A percentile compares a stretch with the other conserved stretches of the same genome.
Evolutionary conservation across 2,113 vertebrate species (phyloP).

Genomic region (cattle (Bos taurus)): DNA sequence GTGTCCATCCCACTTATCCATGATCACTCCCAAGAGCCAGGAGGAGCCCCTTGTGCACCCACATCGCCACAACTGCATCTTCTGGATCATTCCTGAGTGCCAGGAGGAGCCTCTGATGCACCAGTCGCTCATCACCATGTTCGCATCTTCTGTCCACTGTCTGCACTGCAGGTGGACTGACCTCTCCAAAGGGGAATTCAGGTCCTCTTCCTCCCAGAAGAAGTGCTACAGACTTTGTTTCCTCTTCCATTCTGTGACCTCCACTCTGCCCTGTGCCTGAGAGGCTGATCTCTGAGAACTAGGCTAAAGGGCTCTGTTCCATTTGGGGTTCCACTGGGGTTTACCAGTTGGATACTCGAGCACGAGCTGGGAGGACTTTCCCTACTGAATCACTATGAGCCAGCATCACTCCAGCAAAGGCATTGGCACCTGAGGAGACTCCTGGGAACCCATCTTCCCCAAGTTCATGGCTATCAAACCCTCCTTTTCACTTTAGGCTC

Average conservation of each 20-base stretch:
- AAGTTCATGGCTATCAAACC: no score
- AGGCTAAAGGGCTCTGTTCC: background rate
- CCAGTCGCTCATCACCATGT: accelerated
- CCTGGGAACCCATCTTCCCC: no score
- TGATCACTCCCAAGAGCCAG: background rate
- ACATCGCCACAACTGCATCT: accelerated
- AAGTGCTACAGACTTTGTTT: background rate
- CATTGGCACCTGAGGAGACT: background rate
- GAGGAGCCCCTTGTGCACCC: background rate
- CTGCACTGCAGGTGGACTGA: background rate
- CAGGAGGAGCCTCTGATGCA: background rate
- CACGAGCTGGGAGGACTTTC: background rate
- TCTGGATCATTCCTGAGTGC: background rate
- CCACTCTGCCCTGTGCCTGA: background rate
- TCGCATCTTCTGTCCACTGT: accelerated
- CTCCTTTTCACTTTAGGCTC: background rate
- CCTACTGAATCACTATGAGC: background rate
- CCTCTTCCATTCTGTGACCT: background rate
- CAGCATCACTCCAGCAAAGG: background rate
- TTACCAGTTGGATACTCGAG: background rate
- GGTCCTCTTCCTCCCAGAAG: background rate
- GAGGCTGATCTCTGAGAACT: background rate
- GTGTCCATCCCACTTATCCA: background rate
- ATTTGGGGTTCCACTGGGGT: background rate
- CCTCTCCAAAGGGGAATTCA: no score